Evolutionary conservation across 2,113 vertebrate species (phyloP), one percentile per base, ranked within the genome.

Genomic region (Anoplopoma fimbria): DNA sequence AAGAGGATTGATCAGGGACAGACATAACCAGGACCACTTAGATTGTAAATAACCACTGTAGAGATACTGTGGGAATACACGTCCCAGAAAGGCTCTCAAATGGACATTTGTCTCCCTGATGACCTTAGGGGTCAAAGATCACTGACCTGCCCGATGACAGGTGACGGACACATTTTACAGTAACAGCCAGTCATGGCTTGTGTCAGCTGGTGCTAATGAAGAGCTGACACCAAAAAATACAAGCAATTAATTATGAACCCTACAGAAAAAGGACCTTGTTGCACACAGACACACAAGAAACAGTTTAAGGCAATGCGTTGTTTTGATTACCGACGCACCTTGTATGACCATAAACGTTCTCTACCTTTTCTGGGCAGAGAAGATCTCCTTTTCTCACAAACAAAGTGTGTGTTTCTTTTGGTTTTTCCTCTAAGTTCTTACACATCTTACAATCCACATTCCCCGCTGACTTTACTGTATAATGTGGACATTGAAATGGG

Each of bases 61-160:
- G 31, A 82, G 79, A 89, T 81, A 78, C 70, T 70, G 69, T 55
- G 65, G 80, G 77, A 90, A 84, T 72, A 60, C 1, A 23, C 12
- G 1, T 86, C 57, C 40, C 10, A 67, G 61, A 75, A 57, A 58
- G 42, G n/a, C n/a, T 47, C 80, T 67, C 33, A 78, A 23, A 57
- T 68, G 58, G 79, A 77, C 80, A 79, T 69, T 9, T 74, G 79
- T 84, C 68, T 31, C 38, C 47, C 29, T 72, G 58, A 83, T 85
- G 86, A 74, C 75, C 77, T 64, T n/a, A 19, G 45, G 63, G 72
- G 85, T 86, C 77, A 92, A 31, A 84, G 76, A 82, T 91, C 79
- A 77, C 61, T 25, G 81, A 88, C 84, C 72, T 47, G 23, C 71
- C 51, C 51, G 34, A 45, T 81, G 71, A 76, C 31, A 4, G 31